These are phyloP conservation scores for Limnephilus marmoratus DNA, from an alignment of 2,888 invertebrate species.

Conservation along the genomic window DNA sequence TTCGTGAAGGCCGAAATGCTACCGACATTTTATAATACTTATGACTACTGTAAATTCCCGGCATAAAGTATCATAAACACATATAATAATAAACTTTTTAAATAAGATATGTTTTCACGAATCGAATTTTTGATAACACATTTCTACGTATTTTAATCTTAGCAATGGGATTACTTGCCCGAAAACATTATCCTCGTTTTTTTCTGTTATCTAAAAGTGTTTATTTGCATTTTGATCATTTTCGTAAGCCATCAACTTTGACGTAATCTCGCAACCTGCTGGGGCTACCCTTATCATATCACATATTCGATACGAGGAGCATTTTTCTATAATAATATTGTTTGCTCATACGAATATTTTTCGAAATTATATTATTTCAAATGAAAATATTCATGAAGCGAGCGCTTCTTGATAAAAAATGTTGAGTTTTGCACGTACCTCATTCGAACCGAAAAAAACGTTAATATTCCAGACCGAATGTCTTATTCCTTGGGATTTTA, in stretches of 20 bases:
- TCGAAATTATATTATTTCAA: background rate
- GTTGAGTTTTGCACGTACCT: background rate
- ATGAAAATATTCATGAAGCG: background rate
- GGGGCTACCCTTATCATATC: conserved; percentile 17
- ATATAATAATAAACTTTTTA: background rate
- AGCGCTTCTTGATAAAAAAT: background rate
- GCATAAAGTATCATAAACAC: background rate
- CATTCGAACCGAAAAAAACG: background rate
- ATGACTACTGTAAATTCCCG: background rate
- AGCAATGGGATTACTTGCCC: background rate
- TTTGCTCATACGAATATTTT: background rate
- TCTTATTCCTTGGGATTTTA: background rate
- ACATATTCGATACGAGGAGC: background rate
- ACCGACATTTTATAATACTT: background rate
- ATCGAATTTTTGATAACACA: background rate
- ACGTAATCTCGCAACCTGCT: background rate
- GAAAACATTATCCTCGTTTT: background rate
- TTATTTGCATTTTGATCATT: background rate
- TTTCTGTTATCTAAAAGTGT: background rate
- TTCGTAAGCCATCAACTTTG: conserved; percentile 18
- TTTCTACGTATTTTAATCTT: background rate
- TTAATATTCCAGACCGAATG: background rate
- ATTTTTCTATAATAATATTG: background rate
- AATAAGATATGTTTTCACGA: background rate
- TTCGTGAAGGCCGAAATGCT: background rate